Base-by-base conservation (phyloP, 23 tunicate species). In the Halocynthia roretzi region DNA sequence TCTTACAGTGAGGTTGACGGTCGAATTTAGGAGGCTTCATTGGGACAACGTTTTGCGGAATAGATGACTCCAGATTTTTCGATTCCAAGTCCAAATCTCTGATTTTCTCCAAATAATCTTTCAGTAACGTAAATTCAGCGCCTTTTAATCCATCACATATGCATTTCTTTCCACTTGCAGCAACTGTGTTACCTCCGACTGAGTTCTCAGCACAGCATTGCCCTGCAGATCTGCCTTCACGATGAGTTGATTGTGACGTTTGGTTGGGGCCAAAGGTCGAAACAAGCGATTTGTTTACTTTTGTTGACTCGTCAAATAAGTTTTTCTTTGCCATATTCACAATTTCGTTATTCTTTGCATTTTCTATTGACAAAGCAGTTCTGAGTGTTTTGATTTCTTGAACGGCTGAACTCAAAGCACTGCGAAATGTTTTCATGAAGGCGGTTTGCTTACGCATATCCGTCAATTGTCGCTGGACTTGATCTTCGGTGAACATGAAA, bases 371-470 rank as follows among this genome's bases (percentile, higher is more conserved):
- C 56, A 87, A 21, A 52, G 87, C 82, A 20, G 85, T 80, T 40
- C 87, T 75, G 44, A 89, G 70, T 10, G 82, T 80, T 80, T 84
- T 87, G 22, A 89, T 83, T 60, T 89, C 96, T 20, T 82, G 82
- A 55, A 89, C 52, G 4, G 96, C 96, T 6, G 76, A 70, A 20
- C 87, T 84, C 51, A 89, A 68, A 20, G 96, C 96, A 7, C 61
- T 52, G 14, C 88, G 74, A 78, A 80, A 89, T 22, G 75, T 58
- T 61, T 76, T 84, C 96, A 89, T 89, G 66, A 79, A 89, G 5
- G 56, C 78, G 23, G 96, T 89, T 62, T 89, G 96, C 18, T 89
- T 88, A 56, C 80, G 80, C 96, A 89, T 84, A 48, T 84, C 96
- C 10, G 50, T 78, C 54, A 89, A 61, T 58, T 83, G 96, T 54